Evolutionary conservation across 1,140 invertebrate species (phyloP).

Genomic region (Drosophila auraria): DNA sequence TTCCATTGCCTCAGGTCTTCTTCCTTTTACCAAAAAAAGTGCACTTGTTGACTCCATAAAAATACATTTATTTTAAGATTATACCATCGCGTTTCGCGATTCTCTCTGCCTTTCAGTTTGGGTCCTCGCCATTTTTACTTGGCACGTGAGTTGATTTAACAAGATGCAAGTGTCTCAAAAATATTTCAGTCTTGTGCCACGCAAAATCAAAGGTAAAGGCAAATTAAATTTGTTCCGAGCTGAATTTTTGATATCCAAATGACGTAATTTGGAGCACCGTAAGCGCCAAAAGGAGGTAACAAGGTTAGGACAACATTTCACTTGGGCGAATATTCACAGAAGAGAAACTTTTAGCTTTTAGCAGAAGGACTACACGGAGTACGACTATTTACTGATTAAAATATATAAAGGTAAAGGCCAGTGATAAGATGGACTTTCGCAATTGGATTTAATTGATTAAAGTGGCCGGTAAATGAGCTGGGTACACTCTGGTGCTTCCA

Average conservation of each 20-base stretch:
- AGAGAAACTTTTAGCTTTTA: background rate
- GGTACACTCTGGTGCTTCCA: background rate
- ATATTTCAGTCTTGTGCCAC: slow-evolving; percentile 26
- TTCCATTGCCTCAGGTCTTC: slow-evolving; percentile 23
- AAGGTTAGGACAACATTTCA: slow-evolving; percentile 9
- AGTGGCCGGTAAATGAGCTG: background rate
- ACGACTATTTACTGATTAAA: background rate
- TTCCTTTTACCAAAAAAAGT: background rate
- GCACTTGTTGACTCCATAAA: slow-evolving; percentile 44
- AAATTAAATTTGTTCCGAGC: slow-evolving; percentile 51
- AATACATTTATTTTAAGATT: slow-evolving; percentile 32
- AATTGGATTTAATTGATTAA: background rate
- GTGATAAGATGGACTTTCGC: background rate
- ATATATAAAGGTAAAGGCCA: background rate
- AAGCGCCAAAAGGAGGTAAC: slow-evolving; percentile 30
- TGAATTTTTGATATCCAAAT: slow-evolving; percentile 39
- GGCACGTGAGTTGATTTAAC: slow-evolving; percentile 41
- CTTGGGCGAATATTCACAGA: background rate
- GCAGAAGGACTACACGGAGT: background rate
- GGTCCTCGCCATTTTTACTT: background rate
- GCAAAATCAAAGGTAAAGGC: slow-evolving; percentile 47
- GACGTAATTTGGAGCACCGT: background rate
- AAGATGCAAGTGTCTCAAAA: slow-evolving; percentile 5
- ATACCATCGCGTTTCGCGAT: slow-evolving; percentile 10
- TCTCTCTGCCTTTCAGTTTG: slow-evolving; percentile 2